Base-by-base conservation (phyloP, 2,113 vertebrate genomes). In the Saccopteryx bilineata region DNA sequence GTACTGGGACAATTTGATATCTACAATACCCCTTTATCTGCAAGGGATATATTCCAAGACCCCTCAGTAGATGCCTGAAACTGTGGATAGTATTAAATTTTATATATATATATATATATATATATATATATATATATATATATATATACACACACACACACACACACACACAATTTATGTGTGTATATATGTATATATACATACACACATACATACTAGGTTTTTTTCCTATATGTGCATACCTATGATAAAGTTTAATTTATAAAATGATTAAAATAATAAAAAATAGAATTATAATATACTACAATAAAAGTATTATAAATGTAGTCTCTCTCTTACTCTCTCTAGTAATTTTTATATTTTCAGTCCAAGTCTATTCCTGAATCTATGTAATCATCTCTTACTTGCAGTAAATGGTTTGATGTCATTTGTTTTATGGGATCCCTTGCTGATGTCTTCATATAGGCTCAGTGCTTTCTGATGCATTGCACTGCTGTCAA, bases 1-100 rank as follows among this genome's bases (percentile, higher is more conserved):
- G n/a, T 89, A 60, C 31, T 74, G 18, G 50, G 50, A 80, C 39
- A 90, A 74, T 81, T 85, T 90, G 81, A 74, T 12, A 80, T 66
- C 54, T 75, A 79, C 6, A 23, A 2, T 33, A 79, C 19, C n/a
- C 31, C 31, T 31, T 60, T 80, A 26, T 80, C n/a, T 80, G 56
- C 33, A 13, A 11, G 7, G 24, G 23, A 15, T 60, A 39, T 1
- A 5, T 80, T 81, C 58, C 56, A 81, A 61, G 58, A 46, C 23
- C 58, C 56, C 33, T 39, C 23, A 61, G 19, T 17, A 5, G 58
- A 61, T 61, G 58, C 39, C 33, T 61, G 33, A 61, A 81, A 46
- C 23, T 61, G 8, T 81, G 33, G 14, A 81, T 61, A 81, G 58
- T 81, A 46, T 23, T 8, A 5, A 81, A 61, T 23, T 1, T 39